These are phyloP conservation scores for Notechis scutatus DNA, from an alignment of 2,113 vertebrate genomes.

Conservation along the genomic window DNA sequence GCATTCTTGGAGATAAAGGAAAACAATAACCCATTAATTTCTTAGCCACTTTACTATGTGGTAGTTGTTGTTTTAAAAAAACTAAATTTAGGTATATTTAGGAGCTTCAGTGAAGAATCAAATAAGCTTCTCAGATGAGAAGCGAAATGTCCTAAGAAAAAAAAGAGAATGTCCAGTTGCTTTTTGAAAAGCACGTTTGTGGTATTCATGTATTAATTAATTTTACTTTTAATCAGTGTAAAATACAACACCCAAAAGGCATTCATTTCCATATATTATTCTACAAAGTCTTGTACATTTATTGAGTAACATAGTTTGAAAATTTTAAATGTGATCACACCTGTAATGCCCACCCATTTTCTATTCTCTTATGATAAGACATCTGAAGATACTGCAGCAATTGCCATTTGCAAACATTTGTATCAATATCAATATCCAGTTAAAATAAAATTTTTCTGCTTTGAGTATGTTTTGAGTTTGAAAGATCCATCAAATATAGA, in stretches of 20 bases:
- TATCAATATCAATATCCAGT: background rate
- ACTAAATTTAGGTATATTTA: background rate
- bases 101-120: no score
- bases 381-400: background rate
- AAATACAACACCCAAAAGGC: background rate
- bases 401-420: background rate
- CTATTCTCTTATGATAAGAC: background rate
- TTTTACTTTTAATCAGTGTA: background rate
- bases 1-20: background rate
- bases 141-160: no score
- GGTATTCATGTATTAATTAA: background rate
- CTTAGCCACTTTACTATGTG: background rate
- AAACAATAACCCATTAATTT: background rate
- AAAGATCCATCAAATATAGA: background rate
- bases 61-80: background rate
- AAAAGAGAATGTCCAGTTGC: no score
- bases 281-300: background rate
- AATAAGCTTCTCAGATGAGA: no score
- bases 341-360: background rate
- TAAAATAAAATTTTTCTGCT: background rate
- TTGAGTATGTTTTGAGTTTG: background rate
- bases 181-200: background rate
- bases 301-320: background rate
- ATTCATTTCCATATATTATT: background rate
- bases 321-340: background rate